Evolutionary conservation across 2,797 vertebrate species (phyloP), one percentile per base, ranked within the genome.

Genomic region (Anas bernieri): DNA sequence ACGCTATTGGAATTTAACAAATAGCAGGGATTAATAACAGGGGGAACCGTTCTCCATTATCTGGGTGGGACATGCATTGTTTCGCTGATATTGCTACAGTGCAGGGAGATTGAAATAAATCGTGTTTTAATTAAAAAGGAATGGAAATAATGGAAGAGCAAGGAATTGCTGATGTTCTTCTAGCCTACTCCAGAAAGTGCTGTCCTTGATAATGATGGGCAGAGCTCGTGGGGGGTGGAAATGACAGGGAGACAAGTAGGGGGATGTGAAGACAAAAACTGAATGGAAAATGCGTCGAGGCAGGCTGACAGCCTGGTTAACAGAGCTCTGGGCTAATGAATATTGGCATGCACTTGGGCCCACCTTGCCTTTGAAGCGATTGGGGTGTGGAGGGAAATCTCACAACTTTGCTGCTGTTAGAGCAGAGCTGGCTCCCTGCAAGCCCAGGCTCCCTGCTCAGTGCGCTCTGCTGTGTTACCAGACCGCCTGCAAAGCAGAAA

Each of bases 1-100:
- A 94, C 35, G 67, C 61, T 46, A 52, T 6, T 85, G 86, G 56
- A 93, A 92, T 72, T 83, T 92, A 58, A 88, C 59, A 92, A 88
- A 88, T 69, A 94, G 81, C 31, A 13, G 4, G 37, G 52, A 93
- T 43, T 88, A 86, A 70, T 74, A 22, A 80, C 17, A 56, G 50
- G 31, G 62, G 31, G 31, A 83, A 62, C 33, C 17, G 46, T 84
- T 73, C 14, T 69, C 35, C 56, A 56, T 83, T 83, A 59, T 68
- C 52, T 67, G 75, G 10, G n/a, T 61, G 35, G 59, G 73, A 82
- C 14, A 73, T 17, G 31, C 14, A n/a, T n/a, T 67, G 30, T 54
- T 84, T 92, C 67, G 48, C 4, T 74, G 35, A 59, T 59, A 62
- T 5, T 66, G 23, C 30, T 77, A 79, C 18, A 91, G 64, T 31